A percentile compares a stretch with the other conserved stretches of the same genome.
Conservation (phyloP, 2,888 invertebrate species). For the Frankliniella fusca region DNA sequence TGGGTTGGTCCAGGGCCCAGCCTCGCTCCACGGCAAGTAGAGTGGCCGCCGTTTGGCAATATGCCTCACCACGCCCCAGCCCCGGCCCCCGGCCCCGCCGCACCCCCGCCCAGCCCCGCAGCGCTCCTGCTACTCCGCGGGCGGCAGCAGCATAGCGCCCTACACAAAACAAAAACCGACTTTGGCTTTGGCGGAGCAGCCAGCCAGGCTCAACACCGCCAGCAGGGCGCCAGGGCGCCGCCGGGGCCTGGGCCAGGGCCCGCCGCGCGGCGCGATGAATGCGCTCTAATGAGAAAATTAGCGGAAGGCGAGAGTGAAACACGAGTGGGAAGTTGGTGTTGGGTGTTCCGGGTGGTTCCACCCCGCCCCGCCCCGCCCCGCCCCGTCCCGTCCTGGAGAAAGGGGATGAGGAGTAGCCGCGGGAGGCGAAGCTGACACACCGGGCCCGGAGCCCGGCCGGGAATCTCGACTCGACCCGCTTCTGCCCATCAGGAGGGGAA, state of each 20-base stretch:
- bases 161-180: no score
- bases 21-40: no score
- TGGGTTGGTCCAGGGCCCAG: neutral
- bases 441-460: neutral
- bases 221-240: neutral
- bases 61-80: neutral
- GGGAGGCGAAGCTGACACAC: neutral
- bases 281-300: constrained; percentile 5
- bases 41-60: no score
- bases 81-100: neutral
- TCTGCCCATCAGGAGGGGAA: neutral
- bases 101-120: neutral
- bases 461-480: neutral
- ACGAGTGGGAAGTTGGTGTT: neutral
- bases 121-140: no score
- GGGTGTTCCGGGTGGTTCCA: no score
- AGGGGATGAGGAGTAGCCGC: neutral
- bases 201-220: no score
- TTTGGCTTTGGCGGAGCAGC: neutral
- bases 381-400: neutral
- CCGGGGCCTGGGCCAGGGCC: neutral
- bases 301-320: neutral
- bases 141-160: no score
- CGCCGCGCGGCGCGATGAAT: neutral
- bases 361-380: no score